Evolutionary conservation across 64 coral and sea anemone species (phyloP).

Genomic region (Montipora foliosa): DNA sequence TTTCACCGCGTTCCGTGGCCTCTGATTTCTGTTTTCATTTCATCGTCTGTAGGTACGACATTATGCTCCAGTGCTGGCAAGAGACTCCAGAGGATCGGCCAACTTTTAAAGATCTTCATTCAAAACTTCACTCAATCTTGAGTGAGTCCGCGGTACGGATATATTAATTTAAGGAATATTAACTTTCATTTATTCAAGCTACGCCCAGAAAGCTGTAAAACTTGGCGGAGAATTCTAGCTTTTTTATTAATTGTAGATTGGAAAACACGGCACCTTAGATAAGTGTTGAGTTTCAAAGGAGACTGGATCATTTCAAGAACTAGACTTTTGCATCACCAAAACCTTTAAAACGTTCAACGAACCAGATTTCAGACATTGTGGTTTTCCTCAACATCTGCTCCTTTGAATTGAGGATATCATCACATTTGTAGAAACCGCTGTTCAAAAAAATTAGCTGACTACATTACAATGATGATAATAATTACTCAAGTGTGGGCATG

Average conservation of each 20-base stretch:
- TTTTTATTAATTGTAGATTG: too few relatives aligned
- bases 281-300: too few relatives aligned
- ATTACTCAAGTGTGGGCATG: background rate
- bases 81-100: background rate
- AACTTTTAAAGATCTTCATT: slow-evolving; percentile 15
- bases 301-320: too few relatives aligned
- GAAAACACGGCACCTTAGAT: too few relatives aligned
- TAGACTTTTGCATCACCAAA: too few relatives aligned
- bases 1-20: too few relatives aligned
- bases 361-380: too few relatives aligned
- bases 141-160: background rate
- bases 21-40: background rate
- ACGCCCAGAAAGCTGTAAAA: background rate
- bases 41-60: background rate
- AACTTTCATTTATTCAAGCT: background rate
- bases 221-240: background rate
- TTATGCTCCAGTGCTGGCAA: slow-evolving; percentile 9
- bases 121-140: slow-evolving; percentile 1
- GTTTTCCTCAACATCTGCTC: too few relatives aligned
- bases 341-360: too few relatives aligned
- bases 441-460: background rate
- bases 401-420: too few relatives aligned
- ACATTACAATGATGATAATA: background rate
- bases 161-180: background rate
- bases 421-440: background rate